A percentile compares a stretch with the other conserved stretches of the same genome.
These are phyloP conservation scores for Lichenostomus cassidix DNA, from an alignment of 2,113 vertebrate genomes.

Conservation along the genomic window DNA sequence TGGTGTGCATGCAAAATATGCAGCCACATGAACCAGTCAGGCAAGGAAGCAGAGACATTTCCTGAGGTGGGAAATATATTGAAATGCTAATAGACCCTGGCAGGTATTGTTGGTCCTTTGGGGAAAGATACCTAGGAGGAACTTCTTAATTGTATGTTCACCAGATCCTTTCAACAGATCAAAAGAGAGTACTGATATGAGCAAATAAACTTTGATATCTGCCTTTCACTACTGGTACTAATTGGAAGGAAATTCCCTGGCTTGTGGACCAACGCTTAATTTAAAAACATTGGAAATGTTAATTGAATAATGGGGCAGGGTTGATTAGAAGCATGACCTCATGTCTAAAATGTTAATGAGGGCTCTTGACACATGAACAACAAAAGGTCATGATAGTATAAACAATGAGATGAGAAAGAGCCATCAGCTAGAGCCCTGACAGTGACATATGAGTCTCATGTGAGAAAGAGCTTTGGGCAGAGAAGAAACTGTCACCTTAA, in stretches of 20 bases:
- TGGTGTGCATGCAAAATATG: not conserved
- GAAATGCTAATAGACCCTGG: conserved; percentile 55
- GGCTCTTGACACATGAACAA: conserved; percentile 31
- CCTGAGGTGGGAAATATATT: conserved; percentile 57
- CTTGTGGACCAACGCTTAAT: conserved; percentile 29
- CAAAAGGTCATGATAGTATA: conserved; percentile 47
- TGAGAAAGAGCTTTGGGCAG: not conserved
- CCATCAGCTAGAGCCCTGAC: not conserved
- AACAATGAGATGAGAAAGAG: conserved; percentile 11
- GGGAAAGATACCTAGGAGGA: conserved; percentile 44
- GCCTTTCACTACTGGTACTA: conserved; percentile 44
- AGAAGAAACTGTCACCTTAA: not conserved
- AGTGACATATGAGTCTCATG: not conserved
- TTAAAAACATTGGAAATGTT: conserved; percentile 53
- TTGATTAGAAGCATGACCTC: conserved; percentile 48
- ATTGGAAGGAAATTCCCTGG: conserved; percentile 57
- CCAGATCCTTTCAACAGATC: conserved; percentile 53
- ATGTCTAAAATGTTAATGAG: conserved; percentile 52
- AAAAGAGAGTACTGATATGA: conserved; percentile 40
- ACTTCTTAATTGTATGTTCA: conserved; percentile 65
- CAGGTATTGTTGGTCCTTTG: conserved; percentile 48
- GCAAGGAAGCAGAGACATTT: conserved; percentile 45
- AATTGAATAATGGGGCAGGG: conserved; percentile 48
- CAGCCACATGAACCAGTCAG: conserved; percentile 15
- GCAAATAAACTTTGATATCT: conserved; percentile 67